Percentiles rank a stretch among this genome's conserved stretches.
Conservation (phyloP, 2,113 vertebrate genomes). For the Orientallactaga bullata region DNA sequence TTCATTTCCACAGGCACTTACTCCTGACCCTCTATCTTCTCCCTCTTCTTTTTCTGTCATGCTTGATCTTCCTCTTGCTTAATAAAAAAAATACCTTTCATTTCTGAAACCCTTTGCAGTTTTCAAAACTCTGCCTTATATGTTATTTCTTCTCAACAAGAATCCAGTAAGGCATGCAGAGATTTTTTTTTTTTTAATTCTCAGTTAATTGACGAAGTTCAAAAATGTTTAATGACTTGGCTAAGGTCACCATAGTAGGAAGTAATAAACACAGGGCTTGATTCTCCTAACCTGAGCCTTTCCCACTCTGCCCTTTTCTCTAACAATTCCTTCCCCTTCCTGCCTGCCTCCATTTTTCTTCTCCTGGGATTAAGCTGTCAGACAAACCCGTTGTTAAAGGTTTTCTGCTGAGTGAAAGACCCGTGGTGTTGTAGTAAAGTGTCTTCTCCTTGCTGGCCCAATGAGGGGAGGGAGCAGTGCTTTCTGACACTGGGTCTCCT, state of each 20-base stretch:
- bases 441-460: background rate
- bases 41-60: slow-evolving; percentile 47
- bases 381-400: background rate
- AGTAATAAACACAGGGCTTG: background rate
- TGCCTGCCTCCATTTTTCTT: background rate
- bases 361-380: slow-evolving; percentile 27
- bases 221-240: background rate
- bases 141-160: slow-evolving; percentile 33
- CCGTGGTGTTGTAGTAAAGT: background rate
- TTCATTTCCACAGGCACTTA: slow-evolving; percentile 37
- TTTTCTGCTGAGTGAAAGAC: slow-evolving; percentile 27
- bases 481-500: background rate
- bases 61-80: slow-evolving; percentile 62
- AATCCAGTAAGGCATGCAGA: background rate
- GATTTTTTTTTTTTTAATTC: slow-evolving; percentile 48
- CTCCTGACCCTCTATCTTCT: slow-evolving; percentile 36
- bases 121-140: slow-evolving; percentile 30
- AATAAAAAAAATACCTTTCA: slow-evolving; percentile 55
- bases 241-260: background rate
- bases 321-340: background rate
- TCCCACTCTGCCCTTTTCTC: background rate
- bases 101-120: slow-evolving; percentile 36
- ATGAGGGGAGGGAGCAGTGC: background rate
- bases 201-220: slow-evolving; percentile 26
- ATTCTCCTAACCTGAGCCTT: background rate